Base-by-base conservation (phyloP, 2,797 vertebrate species). In the Orientallactaga sibirica region DNA sequence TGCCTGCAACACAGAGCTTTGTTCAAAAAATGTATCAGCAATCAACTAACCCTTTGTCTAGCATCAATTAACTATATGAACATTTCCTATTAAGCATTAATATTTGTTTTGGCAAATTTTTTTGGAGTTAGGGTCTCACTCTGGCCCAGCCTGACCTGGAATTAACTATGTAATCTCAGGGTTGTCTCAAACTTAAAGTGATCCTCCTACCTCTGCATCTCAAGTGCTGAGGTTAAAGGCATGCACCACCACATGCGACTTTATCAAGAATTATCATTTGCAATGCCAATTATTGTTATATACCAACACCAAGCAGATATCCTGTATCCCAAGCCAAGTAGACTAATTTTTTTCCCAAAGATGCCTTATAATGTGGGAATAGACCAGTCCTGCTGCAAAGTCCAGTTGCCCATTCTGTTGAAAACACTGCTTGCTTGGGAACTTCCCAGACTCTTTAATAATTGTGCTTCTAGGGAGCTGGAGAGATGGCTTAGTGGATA, bases 301-400 rank as follows among this genome's bases (percentile, higher is more conserved):
- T 85, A 64, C 22, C 11, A 81, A 4, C 20, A 4, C 3, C 43
- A 24, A n/a, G 62, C 43, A 81, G 27, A 58, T 11, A 80, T 10
- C 18, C 22, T 52, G 22, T 55, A 11, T 64, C 55, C 14, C 4
- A 86, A 16, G 29, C 12, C 55, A 58, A 58, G 55, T 7, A n/a
- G 7, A 48, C 48, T 48, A 48, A 2, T 19, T 14, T 24, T 7
- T 68, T 75, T 76, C n/a, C 73, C 3, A n/a, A 12, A 71, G 16
- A 79, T 3, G 52, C 7, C 25, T 68, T 37, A 24, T 62, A 48
- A 66, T 18, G 71, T 15, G 52, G 18, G 77, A 19, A 29, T 78
- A 15, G 4, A 66, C 20, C 9, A 7, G 16, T 4, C 43, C 16
- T 12, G 0, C 16, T 12, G 0, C 24, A 41, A 77, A 43, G 18